Evolutionary conservation across 2,888 invertebrate species (phyloP).

Genomic region (Dasypogon diadema): DNA sequence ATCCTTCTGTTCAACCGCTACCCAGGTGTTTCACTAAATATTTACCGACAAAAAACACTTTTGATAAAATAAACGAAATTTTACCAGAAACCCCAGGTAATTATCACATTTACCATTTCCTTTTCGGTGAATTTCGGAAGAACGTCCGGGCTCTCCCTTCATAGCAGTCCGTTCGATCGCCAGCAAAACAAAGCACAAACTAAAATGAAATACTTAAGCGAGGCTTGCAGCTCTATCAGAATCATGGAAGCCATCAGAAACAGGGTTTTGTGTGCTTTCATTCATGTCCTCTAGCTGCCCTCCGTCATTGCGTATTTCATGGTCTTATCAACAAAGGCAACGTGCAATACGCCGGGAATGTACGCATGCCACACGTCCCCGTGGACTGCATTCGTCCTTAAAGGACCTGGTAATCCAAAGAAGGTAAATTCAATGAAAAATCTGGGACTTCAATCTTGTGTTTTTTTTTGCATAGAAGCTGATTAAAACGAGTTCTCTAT

Average conservation of each 20-base stretch:
- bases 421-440: neutral
- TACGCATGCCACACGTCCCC: constrained; percentile 4
- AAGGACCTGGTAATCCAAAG: neutral
- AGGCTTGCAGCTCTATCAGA: neutral
- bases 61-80: neutral
- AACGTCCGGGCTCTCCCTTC: constrained; percentile 10
- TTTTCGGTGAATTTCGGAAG: constrained; percentile 10
- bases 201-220: neutral
- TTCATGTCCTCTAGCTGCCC: constrained; percentile 40
- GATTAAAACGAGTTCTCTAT: no score
- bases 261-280: neutral
- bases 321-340: constrained; percentile 2
- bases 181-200: constrained; percentile 38
- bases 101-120: neutral
- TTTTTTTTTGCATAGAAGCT: no score
- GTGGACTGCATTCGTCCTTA: neutral
- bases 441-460: neutral
- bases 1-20: neutral
- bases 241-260: neutral
- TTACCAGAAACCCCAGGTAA: neutral
- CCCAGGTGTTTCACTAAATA: neutral
- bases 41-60: constrained; percentile 6
- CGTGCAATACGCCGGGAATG: neutral
- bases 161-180: constrained; percentile 35
- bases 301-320: constrained; percentile 5